phyloP scores from a whole-genome alignment of 2,888 invertebrate genomes.

The Lacanobia wlatinum region DNA sequence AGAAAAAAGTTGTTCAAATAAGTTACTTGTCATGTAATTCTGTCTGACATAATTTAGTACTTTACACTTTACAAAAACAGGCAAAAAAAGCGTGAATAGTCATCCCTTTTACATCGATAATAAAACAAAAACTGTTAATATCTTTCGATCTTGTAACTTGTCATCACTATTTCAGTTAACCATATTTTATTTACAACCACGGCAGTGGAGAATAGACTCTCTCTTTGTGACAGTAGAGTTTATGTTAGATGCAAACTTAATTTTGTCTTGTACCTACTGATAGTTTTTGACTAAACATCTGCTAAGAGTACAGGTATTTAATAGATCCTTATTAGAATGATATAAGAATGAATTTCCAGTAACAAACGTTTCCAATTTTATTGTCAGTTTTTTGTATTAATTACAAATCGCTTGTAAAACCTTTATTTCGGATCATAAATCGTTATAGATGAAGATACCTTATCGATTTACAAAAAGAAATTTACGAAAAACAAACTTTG shows the following conservation, averaged over 20 bases:
- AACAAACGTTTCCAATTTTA: neutral
- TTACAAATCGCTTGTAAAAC: conserved; percentile 32
- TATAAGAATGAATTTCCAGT: conserved; percentile 8
- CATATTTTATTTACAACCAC: neutral
- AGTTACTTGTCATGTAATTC: neutral
- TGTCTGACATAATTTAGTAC: conserved; percentile 14
- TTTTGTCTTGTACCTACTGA: conserved; percentile 4
- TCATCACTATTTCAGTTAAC: conserved; percentile 45
- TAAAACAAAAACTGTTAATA: conserved; percentile 42
- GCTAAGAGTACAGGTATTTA: conserved; percentile 6
- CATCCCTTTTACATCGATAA: conserved; percentile 31
- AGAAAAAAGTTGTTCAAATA: neutral
- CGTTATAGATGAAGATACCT: conserved; percentile 26
- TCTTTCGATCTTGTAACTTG: conserved; percentile 49
- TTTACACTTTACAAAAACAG: conserved; percentile 20
- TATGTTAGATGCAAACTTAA: conserved; percentile 16
- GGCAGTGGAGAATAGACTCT: conserved; percentile 4
- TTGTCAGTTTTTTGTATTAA: conserved; percentile 21
- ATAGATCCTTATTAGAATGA: conserved; percentile 14
- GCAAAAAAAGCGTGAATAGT: conserved; percentile 43
- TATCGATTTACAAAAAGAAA: conserved; percentile 1
- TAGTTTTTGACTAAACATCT: conserved; percentile 36
- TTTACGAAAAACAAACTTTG: neutral
- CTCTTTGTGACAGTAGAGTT: accelerated
- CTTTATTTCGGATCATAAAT: conserved; percentile 29